Evolutionary conservation across 92 coral and sea anemone species (phyloP), one percentile per base, ranked within the genome.

Genomic region (Palythoa grandiflora): DNA sequence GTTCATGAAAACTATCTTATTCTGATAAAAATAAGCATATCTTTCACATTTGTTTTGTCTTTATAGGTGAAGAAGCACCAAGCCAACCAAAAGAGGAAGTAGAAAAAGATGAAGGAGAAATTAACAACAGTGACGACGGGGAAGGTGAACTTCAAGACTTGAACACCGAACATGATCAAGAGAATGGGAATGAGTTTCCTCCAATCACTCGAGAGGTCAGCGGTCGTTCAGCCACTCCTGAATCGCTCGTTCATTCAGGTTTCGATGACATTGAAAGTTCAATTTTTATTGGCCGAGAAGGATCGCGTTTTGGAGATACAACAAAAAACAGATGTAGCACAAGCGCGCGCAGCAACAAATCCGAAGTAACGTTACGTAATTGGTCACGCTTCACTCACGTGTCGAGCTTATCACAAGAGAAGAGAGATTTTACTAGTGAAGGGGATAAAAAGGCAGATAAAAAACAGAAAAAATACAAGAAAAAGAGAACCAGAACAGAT

Each of bases 201-300:
- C 53, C 91, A 5, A 83, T 38, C 54, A 90, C 94, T 15, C 90
- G 95, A 38, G 88, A 86, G 19, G 94, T 96, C 74, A 90, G 98
- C 88, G 98, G 98, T 10, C 75, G 92, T 44, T 95, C 98, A 28
- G 96, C 94, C 35, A 91, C 93, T 8, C 98, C 94, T 72, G 88
- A 50, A 40, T 81, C 89, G n/a, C 90, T 88, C 59, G 90, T 89
- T 5, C 88, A 86, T 70, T 92, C 91, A 21, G 93, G 40, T 36
- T 94, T 93, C 71, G 95, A 91, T 83, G 96, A 90, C 50, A 90
- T 90, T 1, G 95, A 89, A 84, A 96, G 96, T 54, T 61, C 84
- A 2, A 85, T 91, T 73, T 93, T 91, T 87, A 91, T 86, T 71
- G 91, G 88, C 38, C 87, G 84, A 44, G 88, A 89, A 75, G 92